Evolutionary conservation across 2,888 invertebrate genomes (phyloP).

Genomic region (Idaea dimidiata): DNA sequence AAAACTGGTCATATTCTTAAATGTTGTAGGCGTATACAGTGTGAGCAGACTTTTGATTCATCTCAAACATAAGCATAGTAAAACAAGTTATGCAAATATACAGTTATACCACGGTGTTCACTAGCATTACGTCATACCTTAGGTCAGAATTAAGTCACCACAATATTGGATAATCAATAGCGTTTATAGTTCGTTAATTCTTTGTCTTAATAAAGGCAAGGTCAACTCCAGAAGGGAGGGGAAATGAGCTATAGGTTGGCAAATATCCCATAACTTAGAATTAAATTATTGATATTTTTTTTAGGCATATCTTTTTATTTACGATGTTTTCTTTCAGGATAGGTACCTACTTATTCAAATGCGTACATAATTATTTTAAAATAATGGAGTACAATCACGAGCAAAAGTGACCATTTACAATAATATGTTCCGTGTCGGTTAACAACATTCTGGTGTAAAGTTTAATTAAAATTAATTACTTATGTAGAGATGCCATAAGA

Average conservation of each 20-base stretch:
- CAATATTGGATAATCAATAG: not conserved
- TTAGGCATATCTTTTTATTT: not conserved
- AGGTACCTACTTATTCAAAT: not conserved
- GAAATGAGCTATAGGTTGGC: not conserved
- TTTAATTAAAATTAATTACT: not conserved
- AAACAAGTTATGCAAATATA: not conserved
- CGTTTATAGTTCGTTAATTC: not conserved
- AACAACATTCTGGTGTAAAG: not conserved
- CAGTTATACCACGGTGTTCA: not conserved
- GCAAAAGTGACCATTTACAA: not conserved
- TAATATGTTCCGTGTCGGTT: not conserved
- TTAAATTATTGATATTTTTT: not conserved
- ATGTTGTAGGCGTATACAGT: not conserved
- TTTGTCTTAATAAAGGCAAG: not conserved
- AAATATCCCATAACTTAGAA: not conserved
- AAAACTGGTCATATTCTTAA: not conserved
- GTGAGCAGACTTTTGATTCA: not conserved
- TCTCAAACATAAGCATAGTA: not conserved
- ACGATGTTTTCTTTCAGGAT: not conserved
- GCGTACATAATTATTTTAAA: not conserved
- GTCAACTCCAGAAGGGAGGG: not conserved
- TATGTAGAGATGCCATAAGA: not conserved
- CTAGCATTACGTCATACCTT: not conserved
- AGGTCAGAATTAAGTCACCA: conserved; percentile 1
- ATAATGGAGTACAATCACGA: not conserved